These are phyloP conservation scores for Sprattus sprattus DNA, from an alignment of 2,113 vertebrate species.

Conservation along the genomic window DNA sequence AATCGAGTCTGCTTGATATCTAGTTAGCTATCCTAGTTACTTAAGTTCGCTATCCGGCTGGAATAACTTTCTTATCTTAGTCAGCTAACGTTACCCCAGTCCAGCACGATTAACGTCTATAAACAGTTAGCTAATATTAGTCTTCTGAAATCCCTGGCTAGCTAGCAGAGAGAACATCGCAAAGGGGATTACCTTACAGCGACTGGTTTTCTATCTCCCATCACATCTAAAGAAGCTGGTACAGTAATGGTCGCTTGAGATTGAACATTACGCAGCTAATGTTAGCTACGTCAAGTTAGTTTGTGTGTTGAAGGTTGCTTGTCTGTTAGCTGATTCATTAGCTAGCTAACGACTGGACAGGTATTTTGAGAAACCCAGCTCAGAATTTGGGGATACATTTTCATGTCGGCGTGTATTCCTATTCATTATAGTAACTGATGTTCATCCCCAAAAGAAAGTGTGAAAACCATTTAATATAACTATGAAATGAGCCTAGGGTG, in stretches of 20 bases:
- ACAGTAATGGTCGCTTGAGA: neutral
- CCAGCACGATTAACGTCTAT: neutral
- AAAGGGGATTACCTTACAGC: neutral
- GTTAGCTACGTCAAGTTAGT: slow-evolving; percentile 18
- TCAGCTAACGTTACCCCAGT: neutral
- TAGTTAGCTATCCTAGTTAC: neutral
- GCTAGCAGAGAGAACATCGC: neutral
- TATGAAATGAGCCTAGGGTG: slow-evolving; percentile 38
- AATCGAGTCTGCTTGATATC: neutral
- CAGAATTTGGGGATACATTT: neutral
- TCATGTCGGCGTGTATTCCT: neutral
- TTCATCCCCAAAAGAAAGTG: neutral
- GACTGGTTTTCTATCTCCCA: neutral
- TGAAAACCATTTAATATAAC: neutral
- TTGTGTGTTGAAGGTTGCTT: slow-evolving; percentile 4
- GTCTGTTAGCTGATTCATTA: slow-evolving; percentile 35
- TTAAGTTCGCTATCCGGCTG: neutral
- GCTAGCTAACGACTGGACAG: slow-evolving; percentile 51
- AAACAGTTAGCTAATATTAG: neutral
- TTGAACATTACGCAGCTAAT: slow-evolving; percentile 18
- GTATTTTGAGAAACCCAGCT: slow-evolving; percentile 37
- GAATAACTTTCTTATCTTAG: neutral
- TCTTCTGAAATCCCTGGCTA: neutral
- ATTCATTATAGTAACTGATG: neutral
- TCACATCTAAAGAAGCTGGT: neutral